phyloP scores from a whole-genome alignment of 2,888 invertebrate species.

The Andrena chrysosceles region DNA sequence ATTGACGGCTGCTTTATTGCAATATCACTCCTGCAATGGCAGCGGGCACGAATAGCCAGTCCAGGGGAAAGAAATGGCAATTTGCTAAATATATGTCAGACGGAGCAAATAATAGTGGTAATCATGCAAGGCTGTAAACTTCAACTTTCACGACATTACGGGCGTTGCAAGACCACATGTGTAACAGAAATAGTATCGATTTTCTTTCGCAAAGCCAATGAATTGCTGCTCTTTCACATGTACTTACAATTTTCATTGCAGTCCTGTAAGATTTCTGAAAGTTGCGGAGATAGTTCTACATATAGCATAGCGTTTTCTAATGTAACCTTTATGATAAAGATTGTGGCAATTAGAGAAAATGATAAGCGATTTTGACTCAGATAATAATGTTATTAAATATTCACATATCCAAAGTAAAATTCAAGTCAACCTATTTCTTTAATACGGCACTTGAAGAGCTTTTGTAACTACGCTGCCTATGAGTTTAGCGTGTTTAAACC shows the following conservation, averaged over 20 bases:
- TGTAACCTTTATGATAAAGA: no score
- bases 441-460: no score
- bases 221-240: neutral
- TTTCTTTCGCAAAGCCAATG: neutral
- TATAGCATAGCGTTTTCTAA: no score
- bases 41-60: neutral
- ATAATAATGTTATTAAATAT: no score
- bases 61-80: slow-evolving; percentile 43
- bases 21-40: slow-evolving; percentile 36
- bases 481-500: no score
- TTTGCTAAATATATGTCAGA: slow-evolving; percentile 47
- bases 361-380: no score
- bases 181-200: slow-evolving; percentile 10
- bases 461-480: no score
- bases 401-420: no score
- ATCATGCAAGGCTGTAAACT: slow-evolving; percentile 17
- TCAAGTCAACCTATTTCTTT: no score
- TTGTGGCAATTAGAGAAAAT: no score
- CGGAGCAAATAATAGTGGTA: slow-evolving; percentile 32
- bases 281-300: neutral
- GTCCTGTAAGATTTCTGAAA: neutral
- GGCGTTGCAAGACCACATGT: neutral
- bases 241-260: neutral
- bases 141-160: slow-evolving; percentile 38
- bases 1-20: slow-evolving; percentile 38